A percentile compares a stretch with the other conserved stretches of the same genome.
These are phyloP conservation scores for Ophioninae sp. DNA, from an alignment of 2,888 invertebrate genomes.

Conservation along the genomic window DNA sequence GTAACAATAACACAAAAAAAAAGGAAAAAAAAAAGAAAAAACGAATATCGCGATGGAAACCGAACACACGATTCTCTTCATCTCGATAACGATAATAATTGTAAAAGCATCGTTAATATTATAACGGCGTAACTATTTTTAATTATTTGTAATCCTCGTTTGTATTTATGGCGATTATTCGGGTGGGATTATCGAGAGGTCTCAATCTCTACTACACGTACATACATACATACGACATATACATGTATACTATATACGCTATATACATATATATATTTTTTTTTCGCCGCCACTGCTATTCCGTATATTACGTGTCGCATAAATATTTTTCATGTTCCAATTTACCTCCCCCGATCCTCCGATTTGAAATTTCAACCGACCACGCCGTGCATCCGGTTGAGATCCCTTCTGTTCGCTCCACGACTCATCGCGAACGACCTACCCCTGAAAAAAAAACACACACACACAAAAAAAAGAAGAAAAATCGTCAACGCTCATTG, in stretches of 20 bases:
- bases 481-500: no score
- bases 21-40: no score
- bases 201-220: conserved; percentile 41
- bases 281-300: conserved; percentile 60
- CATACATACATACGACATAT: conserved; percentile 43
- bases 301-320: conserved; percentile 30
- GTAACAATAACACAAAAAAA: no score
- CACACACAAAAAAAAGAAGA: no score
- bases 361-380: conserved; percentile 29
- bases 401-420: conserved; percentile 60
- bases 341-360: conserved; percentile 36
- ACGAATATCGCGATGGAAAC: conserved; percentile 13
- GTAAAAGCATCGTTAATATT: conserved; percentile 60
- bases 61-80: conserved; percentile 69
- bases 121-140: conserved; percentile 67
- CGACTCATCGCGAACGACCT: conserved; percentile 26
- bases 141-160: conserved; percentile 52
- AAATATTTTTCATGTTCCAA: conserved; percentile 39
- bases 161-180: conserved; percentile 34
- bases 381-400: conserved; percentile 44
- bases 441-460: neutral
- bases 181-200: neutral
- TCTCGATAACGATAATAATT: conserved; percentile 68
- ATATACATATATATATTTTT: conserved; percentile 1
- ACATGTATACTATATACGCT: conserved; percentile 24